Base-by-base conservation (phyloP, 2,888 invertebrate genomes). In the Spisula solida region DNA sequence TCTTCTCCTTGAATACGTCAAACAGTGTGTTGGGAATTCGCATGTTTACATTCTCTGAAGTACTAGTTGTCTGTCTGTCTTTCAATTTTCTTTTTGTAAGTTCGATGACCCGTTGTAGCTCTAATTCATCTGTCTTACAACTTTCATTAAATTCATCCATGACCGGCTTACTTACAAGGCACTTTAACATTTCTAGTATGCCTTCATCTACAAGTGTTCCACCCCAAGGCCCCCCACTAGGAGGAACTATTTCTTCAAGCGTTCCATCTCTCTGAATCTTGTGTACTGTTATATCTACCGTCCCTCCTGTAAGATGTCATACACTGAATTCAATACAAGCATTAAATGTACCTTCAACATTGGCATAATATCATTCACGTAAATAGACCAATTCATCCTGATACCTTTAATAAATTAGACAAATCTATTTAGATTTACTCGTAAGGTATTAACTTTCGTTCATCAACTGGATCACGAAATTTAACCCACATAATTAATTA, bases 211-310 rank as follows among this genome's bases (percentile, higher is more conserved):
- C 93, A 8, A 85, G 25, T 10, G 89, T 93, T 12, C 93, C 93
- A 2, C 93, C 93, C 91, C 92, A 93, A 0, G 92, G 90, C 6
- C 93, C 93, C 0, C 93, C 93, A 29, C 85, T 85, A 0, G 93
- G 91, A 29, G 88, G 85, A 78, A 80, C 60, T 8, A 93, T 31
- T 79, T 93, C 92, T 51, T 80, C 70, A 12, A 93, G 78, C 2
- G 56, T 85, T 5, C 92, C 91, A 80, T 91, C 85, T 2, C n/a
- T 20, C 12, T 82, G 51, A 47, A 92, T 87, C 81, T 90, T 75
- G 51, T 93, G 90, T 10, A 87, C 92, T 25, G 93, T 92, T 31
- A 93, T 91, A 48, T 93, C 93, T 14, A 89, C 89, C 18, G 93
- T 93, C 14, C 93, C 93, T 18, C 93, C 93, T 93, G 60, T 29